Conservation (phyloP, 2,888 invertebrate species). For the Alsophila aescularia region DNA sequence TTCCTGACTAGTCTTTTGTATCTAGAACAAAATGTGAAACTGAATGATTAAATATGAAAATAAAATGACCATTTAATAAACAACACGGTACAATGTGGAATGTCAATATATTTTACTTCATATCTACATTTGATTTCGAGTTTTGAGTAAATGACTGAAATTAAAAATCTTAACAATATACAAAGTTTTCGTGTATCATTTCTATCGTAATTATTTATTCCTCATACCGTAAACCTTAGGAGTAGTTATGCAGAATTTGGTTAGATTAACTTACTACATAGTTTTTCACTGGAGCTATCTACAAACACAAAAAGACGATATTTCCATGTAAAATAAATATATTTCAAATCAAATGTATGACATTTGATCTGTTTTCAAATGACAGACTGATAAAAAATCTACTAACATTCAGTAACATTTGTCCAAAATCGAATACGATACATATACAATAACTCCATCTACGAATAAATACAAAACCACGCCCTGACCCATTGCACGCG, state of each 20-base stretch:
- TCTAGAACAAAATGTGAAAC: not conserved
- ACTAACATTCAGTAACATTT: slow-evolving; percentile 83
- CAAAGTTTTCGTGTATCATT: slow-evolving; percentile 66
- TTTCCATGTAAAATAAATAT: slow-evolving; percentile 83
- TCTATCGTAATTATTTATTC: slow-evolving; percentile 54
- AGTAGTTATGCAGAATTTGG: slow-evolving; percentile 54
- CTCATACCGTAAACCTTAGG: slow-evolving; percentile 52
- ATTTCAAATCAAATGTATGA: slow-evolving; percentile 85
- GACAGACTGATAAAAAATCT: slow-evolving; percentile 83
- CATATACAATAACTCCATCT: slow-evolving; percentile 80
- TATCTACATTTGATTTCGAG: slow-evolving; percentile 80
- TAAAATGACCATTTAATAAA: slow-evolving; percentile 63
- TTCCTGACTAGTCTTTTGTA: not conserved
- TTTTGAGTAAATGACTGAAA: slow-evolving; percentile 75
- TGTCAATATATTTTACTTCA: slow-evolving; percentile 84
- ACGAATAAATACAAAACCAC: slow-evolving; percentile 62
- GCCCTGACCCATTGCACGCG: slow-evolving; percentile 55
- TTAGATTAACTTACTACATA: slow-evolving; percentile 64
- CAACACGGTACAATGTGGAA: slow-evolving; percentile 82
- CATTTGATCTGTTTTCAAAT: slow-evolving; percentile 80
- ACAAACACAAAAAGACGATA: slow-evolving; percentile 82
- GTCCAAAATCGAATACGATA: slow-evolving; percentile 81
- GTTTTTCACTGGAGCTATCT: slow-evolving; percentile 78
- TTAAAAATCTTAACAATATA: slow-evolving; percentile 78
- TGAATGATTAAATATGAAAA: slow-evolving; percentile 31